Evolutionary conservation across 2,888 invertebrate genomes (phyloP), one percentile per base, ranked within the genome.

Genomic region (Chymomyza caudatula): DNA sequence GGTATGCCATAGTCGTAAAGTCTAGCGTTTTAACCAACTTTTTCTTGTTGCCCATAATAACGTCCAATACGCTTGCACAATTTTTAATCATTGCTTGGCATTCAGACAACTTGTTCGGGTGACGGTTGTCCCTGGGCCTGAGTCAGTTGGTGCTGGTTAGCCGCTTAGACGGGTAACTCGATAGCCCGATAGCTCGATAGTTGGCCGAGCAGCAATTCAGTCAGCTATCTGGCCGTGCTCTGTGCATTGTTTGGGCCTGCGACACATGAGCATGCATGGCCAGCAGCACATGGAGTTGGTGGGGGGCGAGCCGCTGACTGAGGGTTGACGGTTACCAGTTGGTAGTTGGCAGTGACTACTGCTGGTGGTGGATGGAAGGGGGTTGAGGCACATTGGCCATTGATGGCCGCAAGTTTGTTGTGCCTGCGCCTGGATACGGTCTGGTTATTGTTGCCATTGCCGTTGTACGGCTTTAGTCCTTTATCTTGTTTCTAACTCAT

Each of bases 401-500:
- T 47, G 47, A 47, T 47, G 47, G 15, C 47, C 13, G 47, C 15
- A 47, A 47, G 47, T 55, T 29, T 56, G 42, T 56, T 37, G n/a
- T 29, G 23, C 25, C 54, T 25, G 20, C 15, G 47, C 47, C 19
- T 37, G 29, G 29, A 47, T 47, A 17, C 47, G 15, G 22, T 29
- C 17, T 23, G 22, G 29, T 54, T 80, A 78, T 84, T 78, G 80
- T 80, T 78, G 76, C 65, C 71, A 71, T 75, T 59, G 58, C 29
- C 20, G 49, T 51, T 71, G 71, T 71, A 77, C 73, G 71, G 80
- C 82, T 80, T 85, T 73, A 79, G 82, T 88, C 81, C 81, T 87
- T 88, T 88, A 88, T 88, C 89, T 88, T 79, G 86, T 82, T 88
- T 88, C 88, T 87, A 88, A 86, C 86, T 87, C 88, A 88, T 87